Evolutionary conservation across 2,113 vertebrate genomes (phyloP).

Genomic region (Cebidichthys violaceus): DNA sequence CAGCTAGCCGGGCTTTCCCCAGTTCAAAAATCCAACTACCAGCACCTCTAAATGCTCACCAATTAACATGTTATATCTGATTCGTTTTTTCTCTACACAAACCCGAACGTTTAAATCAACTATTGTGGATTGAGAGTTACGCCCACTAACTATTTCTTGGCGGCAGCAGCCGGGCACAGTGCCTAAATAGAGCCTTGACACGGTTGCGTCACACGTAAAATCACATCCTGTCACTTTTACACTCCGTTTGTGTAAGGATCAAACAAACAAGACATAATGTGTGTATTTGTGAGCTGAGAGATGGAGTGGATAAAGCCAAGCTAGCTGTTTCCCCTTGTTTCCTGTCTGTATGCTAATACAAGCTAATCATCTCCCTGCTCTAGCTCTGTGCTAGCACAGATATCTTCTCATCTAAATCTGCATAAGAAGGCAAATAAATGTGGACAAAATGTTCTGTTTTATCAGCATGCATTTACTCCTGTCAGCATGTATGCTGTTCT

Average conservation of each 20-base stretch:
- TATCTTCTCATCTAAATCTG: background rate
- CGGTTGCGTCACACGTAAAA: background rate
- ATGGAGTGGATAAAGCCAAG: background rate
- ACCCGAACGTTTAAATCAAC: background rate
- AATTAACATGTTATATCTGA: background rate
- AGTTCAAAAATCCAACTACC: background rate
- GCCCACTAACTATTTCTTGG: background rate
- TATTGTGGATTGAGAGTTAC: background rate
- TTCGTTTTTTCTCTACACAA: background rate
- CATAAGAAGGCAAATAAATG: background rate
- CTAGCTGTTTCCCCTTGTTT: background rate
- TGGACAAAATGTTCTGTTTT: background rate
- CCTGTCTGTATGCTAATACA: background rate
- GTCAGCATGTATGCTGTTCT: constrained; percentile 2
- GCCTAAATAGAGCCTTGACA: background rate
- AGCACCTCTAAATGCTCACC: background rate
- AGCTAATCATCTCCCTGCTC: background rate
- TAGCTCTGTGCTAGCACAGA: background rate
- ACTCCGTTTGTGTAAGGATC: background rate
- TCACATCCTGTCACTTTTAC: background rate
- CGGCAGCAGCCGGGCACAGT: background rate
- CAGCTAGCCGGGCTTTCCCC: background rate
- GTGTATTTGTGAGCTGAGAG: background rate
- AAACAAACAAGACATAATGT: background rate
- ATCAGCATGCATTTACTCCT: constrained; percentile 1